phyloP scores from a whole-genome alignment of 2,888 invertebrate genomes.

The Cantharis flavilabris region DNA sequence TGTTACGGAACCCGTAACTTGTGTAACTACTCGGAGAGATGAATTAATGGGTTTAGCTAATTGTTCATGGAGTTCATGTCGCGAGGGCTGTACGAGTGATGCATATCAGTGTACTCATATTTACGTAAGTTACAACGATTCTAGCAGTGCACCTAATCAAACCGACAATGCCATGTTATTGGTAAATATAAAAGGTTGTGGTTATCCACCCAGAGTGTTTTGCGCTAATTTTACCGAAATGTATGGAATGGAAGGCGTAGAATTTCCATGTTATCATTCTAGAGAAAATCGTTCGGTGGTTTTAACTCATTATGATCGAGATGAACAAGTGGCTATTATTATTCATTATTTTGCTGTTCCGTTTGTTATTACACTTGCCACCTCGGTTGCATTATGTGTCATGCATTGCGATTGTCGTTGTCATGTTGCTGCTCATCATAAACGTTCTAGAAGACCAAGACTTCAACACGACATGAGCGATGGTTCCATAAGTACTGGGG shows the following conservation, averaged over 20 bases:
- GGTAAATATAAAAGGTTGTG: constrained; percentile 84
- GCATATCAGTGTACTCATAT: constrained; percentile 70
- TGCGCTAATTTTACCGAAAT: constrained; percentile 76
- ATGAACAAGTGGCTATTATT: constrained; percentile 80
- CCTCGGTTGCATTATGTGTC: constrained; percentile 82
- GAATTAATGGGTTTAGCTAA: constrained; percentile 75
- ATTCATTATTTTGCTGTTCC: constrained; percentile 84
- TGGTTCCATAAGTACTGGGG: constrained; percentile 73
- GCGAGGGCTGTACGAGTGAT: constrained; percentile 82
- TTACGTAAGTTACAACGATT: constrained; percentile 61
- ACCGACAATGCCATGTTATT: constrained; percentile 64
- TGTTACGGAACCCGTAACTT: constrained; percentile 72
- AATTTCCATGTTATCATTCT: constrained; percentile 71
- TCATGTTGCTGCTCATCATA: constrained; percentile 69
- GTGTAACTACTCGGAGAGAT: constrained; percentile 72
- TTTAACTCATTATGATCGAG: constrained; percentile 80
- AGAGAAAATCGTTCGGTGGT: constrained; percentile 82
- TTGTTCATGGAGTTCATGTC: constrained; percentile 80
- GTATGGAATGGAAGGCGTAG: constrained; percentile 70
- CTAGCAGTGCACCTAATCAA: constrained; percentile 46
- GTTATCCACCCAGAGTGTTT: constrained; percentile 77
- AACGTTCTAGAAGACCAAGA: constrained; percentile 66
- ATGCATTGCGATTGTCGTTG: constrained; percentile 86
- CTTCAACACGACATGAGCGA: constrained; percentile 68
- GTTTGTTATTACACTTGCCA: constrained; percentile 81